Conservation (phyloP, 2,888 invertebrate genomes). For the Lasiommata megera region DNA sequence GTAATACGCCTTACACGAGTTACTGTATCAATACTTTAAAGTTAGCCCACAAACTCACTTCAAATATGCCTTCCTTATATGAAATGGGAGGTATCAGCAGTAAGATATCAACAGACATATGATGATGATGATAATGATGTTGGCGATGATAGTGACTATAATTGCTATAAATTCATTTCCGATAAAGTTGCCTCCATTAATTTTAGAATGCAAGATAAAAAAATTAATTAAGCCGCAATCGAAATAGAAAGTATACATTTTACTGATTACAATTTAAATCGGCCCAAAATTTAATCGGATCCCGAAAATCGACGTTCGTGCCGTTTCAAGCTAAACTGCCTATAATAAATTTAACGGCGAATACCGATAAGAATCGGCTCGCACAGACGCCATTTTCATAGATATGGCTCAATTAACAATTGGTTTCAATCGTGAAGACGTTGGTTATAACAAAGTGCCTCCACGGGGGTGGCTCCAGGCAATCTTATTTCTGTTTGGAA, state of each 20-base stretch:
- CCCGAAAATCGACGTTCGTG: constrained; percentile 52
- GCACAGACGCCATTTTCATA: constrained; percentile 77
- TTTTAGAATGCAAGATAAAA: not conserved
- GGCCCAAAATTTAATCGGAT: constrained; percentile 47
- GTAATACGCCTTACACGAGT: too few species aligned
- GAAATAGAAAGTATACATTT: not conserved
- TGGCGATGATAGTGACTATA: not conserved
- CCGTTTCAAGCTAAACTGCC: constrained; percentile 56
- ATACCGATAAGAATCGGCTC: constrained; percentile 76
- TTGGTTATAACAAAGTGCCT: constrained; percentile 76
- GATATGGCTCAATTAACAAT: constrained; percentile 82
- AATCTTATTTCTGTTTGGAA: constrained; percentile 81
- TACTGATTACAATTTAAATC: constrained; percentile 34
- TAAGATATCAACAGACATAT: too few species aligned
- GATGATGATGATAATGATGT: too few species aligned
- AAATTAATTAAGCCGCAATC: too few species aligned
- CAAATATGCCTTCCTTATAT: too few species aligned
- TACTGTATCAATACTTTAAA: too few species aligned
- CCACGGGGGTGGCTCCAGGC: constrained; percentile 62
- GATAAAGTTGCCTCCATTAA: not conserved
- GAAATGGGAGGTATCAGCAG: too few species aligned
- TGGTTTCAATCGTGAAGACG: constrained; percentile 80
- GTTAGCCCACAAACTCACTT: too few species aligned
- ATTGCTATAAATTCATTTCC: not conserved
- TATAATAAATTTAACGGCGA: constrained; percentile 74